Conservation (phyloP, 2,888 invertebrate species). For the Polyommatus iphigenia region DNA sequence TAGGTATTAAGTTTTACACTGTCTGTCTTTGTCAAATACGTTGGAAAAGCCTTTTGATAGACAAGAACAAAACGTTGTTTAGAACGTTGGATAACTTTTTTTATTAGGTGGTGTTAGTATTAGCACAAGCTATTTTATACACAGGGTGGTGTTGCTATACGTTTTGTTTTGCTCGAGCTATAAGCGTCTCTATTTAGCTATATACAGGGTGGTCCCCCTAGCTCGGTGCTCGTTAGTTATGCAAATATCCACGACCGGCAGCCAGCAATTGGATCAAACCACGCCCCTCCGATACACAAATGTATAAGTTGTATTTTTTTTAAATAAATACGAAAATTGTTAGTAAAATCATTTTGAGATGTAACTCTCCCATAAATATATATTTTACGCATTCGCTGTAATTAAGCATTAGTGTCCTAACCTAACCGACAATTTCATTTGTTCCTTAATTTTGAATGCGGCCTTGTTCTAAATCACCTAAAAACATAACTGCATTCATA, state of each 20-base stretch:
- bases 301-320: conserved; percentile 24
- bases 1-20: no score
- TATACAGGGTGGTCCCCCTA: conserved; percentile 38
- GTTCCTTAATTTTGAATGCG: no score
- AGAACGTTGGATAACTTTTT: no score
- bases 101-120: no score
- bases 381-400: no score
- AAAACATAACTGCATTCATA: no score
- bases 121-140: conserved; percentile 2
- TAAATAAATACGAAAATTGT: neutral
- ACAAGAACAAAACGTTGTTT: no score
- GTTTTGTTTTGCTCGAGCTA: conserved; percentile 3
- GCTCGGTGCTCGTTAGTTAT: conserved; percentile 62
- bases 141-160: neutral
- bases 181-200: conserved; percentile 31
- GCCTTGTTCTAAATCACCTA: no score
- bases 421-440: no score
- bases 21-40: no score
- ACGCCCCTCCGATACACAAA: conserved; percentile 36
- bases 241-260: conserved; percentile 55
- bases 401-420: no score
- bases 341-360: neutral
- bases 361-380: neutral
- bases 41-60: no score
- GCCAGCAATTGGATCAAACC: conserved; percentile 40